Base-by-base conservation (phyloP, 2,797 vertebrate genomes). In the Eleutherodactylus coqui region DNA sequence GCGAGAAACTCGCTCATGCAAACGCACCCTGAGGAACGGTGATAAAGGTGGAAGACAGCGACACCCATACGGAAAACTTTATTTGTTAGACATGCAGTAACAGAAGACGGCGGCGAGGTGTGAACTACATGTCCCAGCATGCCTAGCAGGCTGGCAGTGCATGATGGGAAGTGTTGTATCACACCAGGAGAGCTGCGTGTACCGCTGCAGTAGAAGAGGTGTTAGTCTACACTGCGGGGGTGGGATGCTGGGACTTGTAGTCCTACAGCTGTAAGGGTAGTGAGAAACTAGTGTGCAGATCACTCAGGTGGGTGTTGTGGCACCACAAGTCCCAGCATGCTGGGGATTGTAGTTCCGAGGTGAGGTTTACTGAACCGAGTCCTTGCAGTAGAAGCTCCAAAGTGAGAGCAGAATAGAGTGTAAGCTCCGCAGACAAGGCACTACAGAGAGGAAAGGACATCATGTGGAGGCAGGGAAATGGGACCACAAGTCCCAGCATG, bases 1-100 rank as follows among this genome's bases (percentile, higher is more conserved):
- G 10, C 43, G n/a, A n/a, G n/a, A n/a, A n/a, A n/a, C n/a, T n/a
- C n/a, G n/a, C n/a, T n/a, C n/a, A n/a, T n/a, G n/a, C n/a, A n/a
- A n/a, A n/a, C n/a, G n/a, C n/a, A n/a, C n/a, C n/a, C 34, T 0
- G 19, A 43, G 14, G 21, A 55, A 55, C 24, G 24, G 16, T 3
- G 11, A 45, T 43, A 64, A 43, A 45, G 58, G 27, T 34, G 76
- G 34, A 34, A 78, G 51, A 78, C 75, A n/a, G 36, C 36, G 10
- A 64, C 14, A 29, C 13, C 21, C 10, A 79, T 21, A 64, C 5
- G 55, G 4, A 60, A 75, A 75, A 62, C 77, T 79, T 79, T 79
- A 62, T 62, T 62, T 14, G 77, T 43, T 6, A 62, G n/a, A 72
- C 10, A 41, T 2, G 9, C 24, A n/a, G 34, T 8, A 27, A 38